Percentiles rank a stretch among this genome's conserved stretches.
Evolutionary conservation across 2,888 invertebrate species (phyloP).

Genomic region (Pollenia griseotomentosa): DNA sequence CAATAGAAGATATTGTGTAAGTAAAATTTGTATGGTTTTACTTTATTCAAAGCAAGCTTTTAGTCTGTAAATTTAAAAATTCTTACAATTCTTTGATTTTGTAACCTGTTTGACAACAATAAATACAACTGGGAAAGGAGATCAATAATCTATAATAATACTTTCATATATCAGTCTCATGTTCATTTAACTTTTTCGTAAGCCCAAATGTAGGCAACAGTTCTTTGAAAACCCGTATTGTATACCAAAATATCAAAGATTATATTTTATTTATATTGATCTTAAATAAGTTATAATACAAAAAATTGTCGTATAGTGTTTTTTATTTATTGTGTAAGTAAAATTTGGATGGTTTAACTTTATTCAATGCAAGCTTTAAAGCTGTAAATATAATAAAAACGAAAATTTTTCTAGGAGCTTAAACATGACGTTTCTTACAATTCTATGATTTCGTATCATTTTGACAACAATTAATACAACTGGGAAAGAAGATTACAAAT

Average conservation of each 20-base stretch:
- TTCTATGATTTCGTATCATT: too few species aligned
- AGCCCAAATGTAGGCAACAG: constrained; percentile 34
- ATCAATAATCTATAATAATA: too few species aligned
- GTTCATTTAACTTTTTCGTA: not conserved
- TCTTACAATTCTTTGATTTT: too few species aligned
- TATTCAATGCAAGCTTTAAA: not conserved
- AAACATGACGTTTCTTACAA: not conserved
- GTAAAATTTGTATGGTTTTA: not conserved
- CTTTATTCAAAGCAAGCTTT: not conserved
- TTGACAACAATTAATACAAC: too few species aligned
- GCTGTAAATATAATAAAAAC: not conserved
- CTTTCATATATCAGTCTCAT: not conserved
- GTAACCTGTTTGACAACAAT: too few species aligned
- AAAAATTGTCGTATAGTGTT: too few species aligned
- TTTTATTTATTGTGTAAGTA: not conserved
- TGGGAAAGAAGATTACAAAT: too few species aligned
- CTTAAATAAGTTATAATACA: too few species aligned
- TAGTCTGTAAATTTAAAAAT: not conserved
- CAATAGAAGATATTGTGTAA: constrained; percentile 27
- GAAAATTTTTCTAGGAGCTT: not conserved
- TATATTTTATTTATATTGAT: too few species aligned
- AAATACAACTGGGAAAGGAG: too few species aligned
- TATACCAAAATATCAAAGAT: too few species aligned
- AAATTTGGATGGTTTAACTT: not conserved
- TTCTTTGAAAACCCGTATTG: not conserved